Evolutionary conservation across 2,113 vertebrate genomes (phyloP), one percentile per base, ranked within the genome.

Genomic region (Trinectes maculatus): DNA sequence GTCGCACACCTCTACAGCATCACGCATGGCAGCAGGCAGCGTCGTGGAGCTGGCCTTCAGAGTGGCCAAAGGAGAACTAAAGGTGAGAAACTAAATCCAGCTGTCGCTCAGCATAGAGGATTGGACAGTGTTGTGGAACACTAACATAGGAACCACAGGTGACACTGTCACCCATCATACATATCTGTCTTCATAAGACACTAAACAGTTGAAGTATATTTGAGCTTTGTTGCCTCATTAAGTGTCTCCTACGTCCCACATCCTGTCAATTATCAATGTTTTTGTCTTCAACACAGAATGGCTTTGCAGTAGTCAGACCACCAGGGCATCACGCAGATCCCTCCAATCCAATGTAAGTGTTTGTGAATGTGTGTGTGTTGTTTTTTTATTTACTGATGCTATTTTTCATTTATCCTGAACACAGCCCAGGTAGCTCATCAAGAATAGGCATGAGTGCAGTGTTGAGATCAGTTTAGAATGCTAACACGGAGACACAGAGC

Each of bases 301-400:
- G 96, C 57, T 98, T 98, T 39, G 97, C 96, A 34, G 93, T 98
- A 65, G 96, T 99, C 80, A 91, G 95, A 54, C 95, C 96, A 0
- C 96, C 95, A 0, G 95, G 96, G 84, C 96, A 97, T 79, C 95
- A 98, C 0, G 96, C 96, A 0, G 94, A 96, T 54, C 93, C 92
- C 12, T 94, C 94, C 52, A 95, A 93, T 10, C 94, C 96, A 77
- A 94, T 96, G 97, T 98, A 90, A 96, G 95, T 89, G 53, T 67
- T 36, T 74, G 56, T 47, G 57, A 36, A 65, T 71, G 67, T 60
- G 37, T 55, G 54, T 66, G 55, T 60, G 46, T 72, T 43, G 52
- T 26, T 19, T 21, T 29, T 21, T 25, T 36, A 26, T 34, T 24
- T 19, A 24, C 9, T 15, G 21, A 15, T n/a, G 1, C 18, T 37